Evolutionary conservation across 2,888 invertebrate genomes (phyloP), one percentile per base, ranked within the genome.

Genomic region (Nymphalis urticae): DNA sequence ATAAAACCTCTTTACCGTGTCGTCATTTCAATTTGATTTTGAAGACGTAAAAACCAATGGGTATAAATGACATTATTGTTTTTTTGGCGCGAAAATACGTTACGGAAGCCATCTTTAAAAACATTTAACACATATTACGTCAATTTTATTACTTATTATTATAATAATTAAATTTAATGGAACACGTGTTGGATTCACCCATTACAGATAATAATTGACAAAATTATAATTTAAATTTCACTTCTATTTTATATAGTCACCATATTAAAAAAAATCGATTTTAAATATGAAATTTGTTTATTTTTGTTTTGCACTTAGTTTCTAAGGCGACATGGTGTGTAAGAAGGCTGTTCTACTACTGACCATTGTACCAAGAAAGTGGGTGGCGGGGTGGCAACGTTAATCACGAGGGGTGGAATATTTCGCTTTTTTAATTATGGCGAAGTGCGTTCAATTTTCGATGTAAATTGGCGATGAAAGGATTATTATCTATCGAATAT

Each of bases 1-100:
- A 74, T 66, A 67, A 71, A 74, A 72, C 71, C 72, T 75, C 58
- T 69, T 77, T 58, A 56, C 27, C 54, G 77, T 75, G 82, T 84
- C 85, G 84, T 92, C 91, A 91, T 92, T 92, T 92, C 87, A 90
- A 87, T 84, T 92, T 92, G 73, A 90, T 92, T 90, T 92, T 92
- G 75, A 92, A 91, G 76, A 90, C 83, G 77, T 86, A 89, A 76
- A 86, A 91, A 62, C 88, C 85, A 75, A 88, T 85, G 70, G 85
- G 84, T 73, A 84, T 81, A 59, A 79, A 72, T 8, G 54, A 32
- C 87, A 89, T 88, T 74, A 82, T 87, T 73, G 84, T 80, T 83
- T 88, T 89, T 89, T 86, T 90, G 88, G 90, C 91, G 91, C 89
- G 88, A 87, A 90, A 88, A 81, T 77, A 79, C 76, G 80, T 80